phyloP scores from a whole-genome alignment of 2,113 vertebrate genomes.

The Cariama cristata region DNA sequence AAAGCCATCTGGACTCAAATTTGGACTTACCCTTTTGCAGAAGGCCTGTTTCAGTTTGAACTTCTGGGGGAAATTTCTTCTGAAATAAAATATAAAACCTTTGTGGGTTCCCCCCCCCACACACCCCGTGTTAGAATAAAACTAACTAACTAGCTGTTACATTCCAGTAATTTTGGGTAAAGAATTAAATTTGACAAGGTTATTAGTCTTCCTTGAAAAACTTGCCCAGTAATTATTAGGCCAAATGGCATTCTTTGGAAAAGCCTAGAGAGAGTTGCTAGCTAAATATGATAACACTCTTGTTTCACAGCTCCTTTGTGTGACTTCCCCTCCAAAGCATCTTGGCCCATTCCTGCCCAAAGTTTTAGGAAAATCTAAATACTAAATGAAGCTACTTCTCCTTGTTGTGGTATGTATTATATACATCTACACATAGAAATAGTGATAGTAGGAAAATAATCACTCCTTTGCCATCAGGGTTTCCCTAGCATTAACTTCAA shows the following conservation, averaged over 20 bases:
- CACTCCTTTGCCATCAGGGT: not conserved
- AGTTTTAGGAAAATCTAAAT: not conserved
- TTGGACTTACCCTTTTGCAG: not conserved
- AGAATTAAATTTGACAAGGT: not conserved
- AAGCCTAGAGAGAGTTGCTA: not conserved
- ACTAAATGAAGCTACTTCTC: not conserved
- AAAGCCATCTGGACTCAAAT: not conserved
- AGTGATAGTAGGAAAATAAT: not conserved
- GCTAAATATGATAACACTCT: not conserved
- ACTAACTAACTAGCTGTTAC: not conserved
- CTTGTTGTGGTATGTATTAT: not conserved
- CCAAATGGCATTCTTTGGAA: not conserved
- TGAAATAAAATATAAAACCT: not conserved
- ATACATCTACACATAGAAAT: not conserved
- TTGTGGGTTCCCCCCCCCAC: accelerated
- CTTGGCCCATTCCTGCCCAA: not conserved
- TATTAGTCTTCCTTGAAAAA: not conserved
- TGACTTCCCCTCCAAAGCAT: not conserved
- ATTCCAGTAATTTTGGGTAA: not conserved
- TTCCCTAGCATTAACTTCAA: not conserved
- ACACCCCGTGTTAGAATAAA: not conserved
- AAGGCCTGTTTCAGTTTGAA: not conserved
- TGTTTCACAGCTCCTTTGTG: not conserved
- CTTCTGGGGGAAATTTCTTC: not conserved
- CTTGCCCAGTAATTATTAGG: not conserved